Evolutionary conservation across 2,113 vertebrate species (phyloP).

Genomic region (Forbesichthys papilliferus): DNA sequence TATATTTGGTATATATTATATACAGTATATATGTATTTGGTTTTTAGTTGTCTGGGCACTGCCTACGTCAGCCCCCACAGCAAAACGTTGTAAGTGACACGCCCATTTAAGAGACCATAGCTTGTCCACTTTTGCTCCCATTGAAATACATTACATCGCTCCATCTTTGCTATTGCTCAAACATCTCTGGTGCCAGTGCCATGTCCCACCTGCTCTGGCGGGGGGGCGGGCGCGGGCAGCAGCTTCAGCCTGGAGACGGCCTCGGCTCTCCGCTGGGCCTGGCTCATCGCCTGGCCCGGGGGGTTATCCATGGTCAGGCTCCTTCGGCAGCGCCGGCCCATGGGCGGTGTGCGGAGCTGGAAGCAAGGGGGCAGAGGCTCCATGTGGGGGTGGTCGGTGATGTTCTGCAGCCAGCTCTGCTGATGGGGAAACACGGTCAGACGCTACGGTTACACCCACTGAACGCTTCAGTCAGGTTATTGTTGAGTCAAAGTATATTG

Average conservation of each 20-base stretch:
- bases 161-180: too few relatives aligned
- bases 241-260: conserved; percentile 74
- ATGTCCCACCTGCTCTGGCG: conserved; percentile 73
- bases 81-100: too few relatives aligned
- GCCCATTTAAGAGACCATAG: too few relatives aligned
- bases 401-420: conserved; percentile 51
- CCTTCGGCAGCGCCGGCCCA: conserved; percentile 63
- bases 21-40: too few relatives aligned
- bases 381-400: conserved; percentile 33
- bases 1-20: too few relatives aligned
- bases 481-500: too few relatives aligned
- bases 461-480: background rate
- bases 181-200: conserved; percentile 18
- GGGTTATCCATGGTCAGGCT: conserved; percentile 50
- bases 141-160: too few relatives aligned
- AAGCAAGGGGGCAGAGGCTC: conserved; percentile 61
- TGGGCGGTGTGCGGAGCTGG: conserved; percentile 73
- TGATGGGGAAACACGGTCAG: conserved; percentile 24
- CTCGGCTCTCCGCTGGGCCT: conserved; percentile 63
- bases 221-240: conserved; percentile 58
- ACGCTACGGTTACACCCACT: background rate
- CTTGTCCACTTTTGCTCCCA: too few relatives aligned
- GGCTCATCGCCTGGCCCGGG: conserved; percentile 36
- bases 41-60: too few relatives aligned
- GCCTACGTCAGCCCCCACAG: too few relatives aligned